Evolutionary conservation across 2,113 vertebrate species (phyloP).

Genomic region (Xiphophorus couchianus): DNA sequence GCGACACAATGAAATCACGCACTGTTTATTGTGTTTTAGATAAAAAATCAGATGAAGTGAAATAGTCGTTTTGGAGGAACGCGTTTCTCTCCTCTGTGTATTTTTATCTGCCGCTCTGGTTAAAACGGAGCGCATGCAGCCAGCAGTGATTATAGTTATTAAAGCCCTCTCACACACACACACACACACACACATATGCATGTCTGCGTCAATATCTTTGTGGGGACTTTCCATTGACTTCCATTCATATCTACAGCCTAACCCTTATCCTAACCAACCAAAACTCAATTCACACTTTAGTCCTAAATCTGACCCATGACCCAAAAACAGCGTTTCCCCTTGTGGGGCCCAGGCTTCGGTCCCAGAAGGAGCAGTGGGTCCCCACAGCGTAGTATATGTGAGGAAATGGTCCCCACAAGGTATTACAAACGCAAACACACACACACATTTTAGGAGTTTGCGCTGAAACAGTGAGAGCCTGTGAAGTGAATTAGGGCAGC

Average conservation of each 20-base stretch:
- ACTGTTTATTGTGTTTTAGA: background rate
- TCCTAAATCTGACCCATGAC: too few relatives aligned
- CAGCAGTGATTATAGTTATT: conserved; percentile 80
- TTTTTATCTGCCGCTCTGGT: conserved; percentile 72
- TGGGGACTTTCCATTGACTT: too few relatives aligned
- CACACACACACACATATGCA: background rate
- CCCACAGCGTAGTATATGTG: too few relatives aligned
- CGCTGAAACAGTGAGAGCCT: conserved; percentile 49
- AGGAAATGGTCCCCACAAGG: too few relatives aligned
- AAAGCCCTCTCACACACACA: conserved; percentile 53
- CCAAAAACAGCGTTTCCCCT: too few relatives aligned
- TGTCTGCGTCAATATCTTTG: conserved; percentile 25
- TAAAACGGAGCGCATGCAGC: conserved; percentile 70
- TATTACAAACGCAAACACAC: conserved; percentile 6
- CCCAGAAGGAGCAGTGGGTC: too few relatives aligned
- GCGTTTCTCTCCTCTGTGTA: conserved; percentile 67
- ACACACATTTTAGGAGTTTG: conserved; percentile 36
- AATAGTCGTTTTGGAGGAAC: conserved; percentile 46
- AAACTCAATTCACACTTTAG: too few relatives aligned
- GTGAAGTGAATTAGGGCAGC: conserved; percentile 58
- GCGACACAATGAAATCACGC: conserved; percentile 8
- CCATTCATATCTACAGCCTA: too few relatives aligned
- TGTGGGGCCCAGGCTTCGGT: too few relatives aligned
- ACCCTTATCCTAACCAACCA: too few relatives aligned
- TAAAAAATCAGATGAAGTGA: background rate